These are phyloP conservation scores for Aethina tumida DNA, from an alignment of 1,140 invertebrate species.

Conservation along the genomic window DNA sequence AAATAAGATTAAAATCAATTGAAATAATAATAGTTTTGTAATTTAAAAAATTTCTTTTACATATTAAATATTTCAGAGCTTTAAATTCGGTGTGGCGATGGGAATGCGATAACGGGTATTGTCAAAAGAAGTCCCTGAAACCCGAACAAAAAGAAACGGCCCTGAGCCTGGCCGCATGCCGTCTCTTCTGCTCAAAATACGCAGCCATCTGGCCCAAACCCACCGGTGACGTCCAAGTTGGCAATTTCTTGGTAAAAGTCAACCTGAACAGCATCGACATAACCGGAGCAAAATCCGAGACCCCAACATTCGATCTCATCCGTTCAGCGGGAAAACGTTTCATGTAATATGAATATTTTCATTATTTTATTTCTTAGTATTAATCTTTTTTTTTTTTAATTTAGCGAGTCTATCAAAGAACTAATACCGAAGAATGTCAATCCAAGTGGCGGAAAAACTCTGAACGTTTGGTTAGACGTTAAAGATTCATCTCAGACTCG, in stretches of 20 bases:
- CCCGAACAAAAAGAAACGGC: constrained; percentile 39
- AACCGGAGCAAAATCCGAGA: constrained; percentile 31
- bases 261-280: constrained; percentile 47
- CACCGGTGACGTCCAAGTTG: constrained; percentile 49
- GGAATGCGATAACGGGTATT: constrained; percentile 42
- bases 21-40: no score
- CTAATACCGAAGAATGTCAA: constrained; percentile 22
- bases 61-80: constrained; percentile 15
- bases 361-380: no score
- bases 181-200: constrained; percentile 47
- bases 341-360: no score
- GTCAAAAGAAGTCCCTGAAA: constrained; percentile 42
- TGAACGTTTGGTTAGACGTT: constrained; percentile 30
- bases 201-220: constrained; percentile 64
- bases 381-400: no score
- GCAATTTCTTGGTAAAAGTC: constrained; percentile 47
- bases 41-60: no score
- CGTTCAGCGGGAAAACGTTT: constrained; percentile 32
- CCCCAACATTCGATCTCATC: constrained; percentile 37
- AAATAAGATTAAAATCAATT: no score
- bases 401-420: no score
- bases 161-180: constrained; percentile 49
- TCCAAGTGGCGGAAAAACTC: constrained; percentile 25
- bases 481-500: constrained; percentile 24
- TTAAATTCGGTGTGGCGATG: constrained; percentile 41